Conservation (phyloP, 2,113 vertebrate genomes). For the Albula glossodonta region DNA sequence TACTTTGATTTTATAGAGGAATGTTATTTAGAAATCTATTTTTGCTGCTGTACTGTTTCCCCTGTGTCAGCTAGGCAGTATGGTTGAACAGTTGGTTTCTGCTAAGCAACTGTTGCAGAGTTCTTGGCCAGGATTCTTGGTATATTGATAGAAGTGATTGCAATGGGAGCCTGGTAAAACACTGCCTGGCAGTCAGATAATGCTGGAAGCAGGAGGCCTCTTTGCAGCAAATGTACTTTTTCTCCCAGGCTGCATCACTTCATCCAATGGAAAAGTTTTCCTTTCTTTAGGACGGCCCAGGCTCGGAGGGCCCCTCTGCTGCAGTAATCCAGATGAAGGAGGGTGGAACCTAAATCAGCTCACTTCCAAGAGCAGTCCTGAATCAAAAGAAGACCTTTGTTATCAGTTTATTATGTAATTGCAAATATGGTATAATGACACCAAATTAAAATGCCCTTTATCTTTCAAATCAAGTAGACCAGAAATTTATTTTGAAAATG, state of each 20-base stretch:
- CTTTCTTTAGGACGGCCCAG: slow-evolving; percentile 22
- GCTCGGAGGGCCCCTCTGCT: slow-evolving; percentile 15
- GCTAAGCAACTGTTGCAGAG: slow-evolving; percentile 12
- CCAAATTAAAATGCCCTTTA: not conserved
- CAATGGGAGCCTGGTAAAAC: slow-evolving; percentile 42
- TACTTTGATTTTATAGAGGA: no score
- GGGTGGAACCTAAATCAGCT: not conserved
- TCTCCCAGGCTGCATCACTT: not conserved
- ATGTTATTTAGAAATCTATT: not conserved
- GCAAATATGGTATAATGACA: not conserved
- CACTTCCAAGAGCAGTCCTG: not conserved
- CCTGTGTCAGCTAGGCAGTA: not conserved
- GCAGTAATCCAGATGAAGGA: slow-evolving; percentile 4
- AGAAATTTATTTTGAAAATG: not conserved
- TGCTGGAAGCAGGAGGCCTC: slow-evolving; percentile 24
- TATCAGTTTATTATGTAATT: not conserved
- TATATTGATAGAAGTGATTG: slow-evolving; percentile 48
- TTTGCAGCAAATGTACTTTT: not conserved
- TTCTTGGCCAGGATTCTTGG: slow-evolving; percentile 39
- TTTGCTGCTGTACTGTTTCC: not conserved
- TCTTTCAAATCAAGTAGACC: not conserved
- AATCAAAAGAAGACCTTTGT: not conserved
- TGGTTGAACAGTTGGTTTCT: slow-evolving; percentile 14
- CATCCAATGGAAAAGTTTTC: slow-evolving; percentile 16
- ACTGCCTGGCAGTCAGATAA: slow-evolving; percentile 38